Evolutionary conservation across 2,888 invertebrate species (phyloP).

Genomic region (Alcis repandata): DNA sequence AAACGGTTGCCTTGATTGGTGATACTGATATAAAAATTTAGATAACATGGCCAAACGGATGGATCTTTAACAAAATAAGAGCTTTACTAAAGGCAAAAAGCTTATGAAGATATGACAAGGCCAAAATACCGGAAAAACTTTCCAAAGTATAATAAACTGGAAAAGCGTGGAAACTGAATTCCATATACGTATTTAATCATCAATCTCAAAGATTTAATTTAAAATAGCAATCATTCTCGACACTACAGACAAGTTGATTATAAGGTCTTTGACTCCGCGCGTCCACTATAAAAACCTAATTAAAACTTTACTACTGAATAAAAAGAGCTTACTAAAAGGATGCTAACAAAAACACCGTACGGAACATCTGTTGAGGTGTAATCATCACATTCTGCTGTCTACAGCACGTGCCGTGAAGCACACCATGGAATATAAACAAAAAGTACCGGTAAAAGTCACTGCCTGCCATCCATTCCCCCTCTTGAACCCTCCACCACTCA

Average conservation of each 20-base stretch:
- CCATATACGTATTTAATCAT: background rate
- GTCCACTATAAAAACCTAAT: conserved; percentile 36
- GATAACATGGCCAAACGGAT: conserved; percentile 4
- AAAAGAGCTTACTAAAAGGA: conserved; percentile 38
- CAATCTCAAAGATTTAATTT: conserved; percentile 9
- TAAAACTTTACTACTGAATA: conserved; percentile 34
- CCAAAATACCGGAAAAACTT: background rate
- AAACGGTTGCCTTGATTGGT: conserved; percentile 30
- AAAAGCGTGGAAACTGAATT: conserved; percentile 5
- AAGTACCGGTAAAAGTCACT: conserved; percentile 54
- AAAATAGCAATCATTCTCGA: conserved; percentile 21
- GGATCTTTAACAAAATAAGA: conserved; percentile 11
- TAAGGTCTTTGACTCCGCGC: conserved; percentile 38
- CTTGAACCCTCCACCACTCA: conserved; percentile 56
- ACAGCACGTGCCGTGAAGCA: conserved; percentile 72
- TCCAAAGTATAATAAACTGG: background rate
- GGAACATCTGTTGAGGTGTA: conserved; percentile 70
- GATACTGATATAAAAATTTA: conserved; percentile 22
- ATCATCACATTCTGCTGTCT: conserved; percentile 63
- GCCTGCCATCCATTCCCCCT: conserved; percentile 61
- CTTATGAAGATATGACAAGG: background rate
- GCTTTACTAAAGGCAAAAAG: conserved; percentile 3
- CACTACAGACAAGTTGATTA: conserved; percentile 20
- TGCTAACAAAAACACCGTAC: conserved; percentile 54
- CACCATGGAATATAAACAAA: conserved; percentile 68